phyloP scores from a whole-genome alignment of 1,140 invertebrate genomes.

The Philopotamus ludificatus region DNA sequence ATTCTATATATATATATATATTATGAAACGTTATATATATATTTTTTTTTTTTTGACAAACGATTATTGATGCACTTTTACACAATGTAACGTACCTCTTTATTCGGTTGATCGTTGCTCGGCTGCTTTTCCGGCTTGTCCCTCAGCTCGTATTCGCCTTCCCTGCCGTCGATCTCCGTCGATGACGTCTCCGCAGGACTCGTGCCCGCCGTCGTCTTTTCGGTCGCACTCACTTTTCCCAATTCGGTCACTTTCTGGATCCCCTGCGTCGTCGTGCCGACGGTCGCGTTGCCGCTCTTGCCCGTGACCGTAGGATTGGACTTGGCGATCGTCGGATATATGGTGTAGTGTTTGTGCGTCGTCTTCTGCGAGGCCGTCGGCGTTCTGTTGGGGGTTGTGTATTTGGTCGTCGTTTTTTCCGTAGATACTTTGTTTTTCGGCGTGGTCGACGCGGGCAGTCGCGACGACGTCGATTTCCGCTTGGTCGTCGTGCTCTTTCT shows the following conservation, averaged over 20 bases:
- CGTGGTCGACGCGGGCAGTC: conserved; percentile 41
- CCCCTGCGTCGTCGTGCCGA: conserved; percentile 47
- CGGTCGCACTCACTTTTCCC: conserved; percentile 45
- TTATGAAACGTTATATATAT: too few species aligned
- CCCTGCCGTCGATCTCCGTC: conserved; percentile 50
- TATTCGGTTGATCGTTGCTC: conserved; percentile 54
- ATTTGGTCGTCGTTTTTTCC: conserved; percentile 30
- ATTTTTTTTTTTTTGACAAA: too few species aligned
- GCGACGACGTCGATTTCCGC: conserved; percentile 19
- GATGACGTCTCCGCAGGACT: conserved; percentile 46
- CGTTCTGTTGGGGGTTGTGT: conserved; percentile 29
- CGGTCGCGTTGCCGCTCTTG: conserved; percentile 43
- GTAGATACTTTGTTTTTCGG: conserved; percentile 43
- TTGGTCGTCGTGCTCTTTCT: conserved; percentile 32
- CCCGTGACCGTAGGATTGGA: conserved; percentile 44
- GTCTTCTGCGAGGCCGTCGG: conserved; percentile 43
- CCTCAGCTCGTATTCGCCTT: conserved; percentile 52
- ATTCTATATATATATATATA: too few species aligned
- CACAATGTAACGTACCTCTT: conserved; percentile 55
- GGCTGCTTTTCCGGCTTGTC: conserved; percentile 51
- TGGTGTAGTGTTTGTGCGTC: conserved; percentile 54
- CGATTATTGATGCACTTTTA: too few species aligned
- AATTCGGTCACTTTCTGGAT: conserved; percentile 41
- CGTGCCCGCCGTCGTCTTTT: conserved; percentile 46
- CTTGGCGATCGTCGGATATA: conserved; percentile 46